Conservation (phyloP, 2,888 invertebrate species). For the Platycheirus albimanus region DNA sequence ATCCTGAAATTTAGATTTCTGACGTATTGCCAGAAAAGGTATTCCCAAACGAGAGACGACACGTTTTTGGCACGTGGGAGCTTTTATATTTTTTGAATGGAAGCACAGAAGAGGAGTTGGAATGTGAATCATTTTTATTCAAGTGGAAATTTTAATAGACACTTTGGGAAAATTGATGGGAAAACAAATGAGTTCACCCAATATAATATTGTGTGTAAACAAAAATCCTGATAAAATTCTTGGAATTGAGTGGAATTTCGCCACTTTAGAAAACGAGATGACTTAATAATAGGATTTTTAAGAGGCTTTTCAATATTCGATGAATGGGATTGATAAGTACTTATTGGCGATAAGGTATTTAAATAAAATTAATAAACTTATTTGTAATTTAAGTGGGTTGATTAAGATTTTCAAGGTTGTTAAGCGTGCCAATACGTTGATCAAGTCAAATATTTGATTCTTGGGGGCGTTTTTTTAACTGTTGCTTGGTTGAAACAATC, state of each 20-base stretch:
- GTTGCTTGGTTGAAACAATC: too few species aligned
- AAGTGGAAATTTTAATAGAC: constrained; percentile 51
- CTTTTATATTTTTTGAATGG: constrained; percentile 3
- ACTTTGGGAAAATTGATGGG: constrained; percentile 22
- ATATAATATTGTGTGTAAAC: constrained; percentile 18
- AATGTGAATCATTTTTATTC: constrained; percentile 13
- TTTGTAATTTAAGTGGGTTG: background rate
- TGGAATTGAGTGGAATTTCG: constrained; percentile 16
- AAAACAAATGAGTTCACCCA: constrained; percentile 53
- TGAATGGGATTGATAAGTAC: background rate
- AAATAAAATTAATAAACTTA: too few species aligned
- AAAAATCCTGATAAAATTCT: constrained; percentile 1
- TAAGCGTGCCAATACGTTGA: too few species aligned
- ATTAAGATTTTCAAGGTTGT: too few species aligned
- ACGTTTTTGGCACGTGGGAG: constrained; percentile 28
- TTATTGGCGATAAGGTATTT: background rate
- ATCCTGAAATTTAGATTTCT: constrained; percentile 10
- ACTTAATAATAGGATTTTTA: constrained; percentile 35
- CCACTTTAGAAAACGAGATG: constrained; percentile 4
- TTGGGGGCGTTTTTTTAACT: too few species aligned
- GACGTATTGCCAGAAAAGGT: constrained; percentile 39
- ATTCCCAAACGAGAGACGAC: constrained; percentile 29
- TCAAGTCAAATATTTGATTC: too few species aligned
- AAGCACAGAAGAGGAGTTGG: background rate
- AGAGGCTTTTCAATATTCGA: constrained; percentile 7